Percentiles rank a stretch among this genome's conserved stretches.
Evolutionary conservation across 1,140 invertebrate genomes (phyloP).

Genomic region (Macrobrachium nipponense): DNA sequence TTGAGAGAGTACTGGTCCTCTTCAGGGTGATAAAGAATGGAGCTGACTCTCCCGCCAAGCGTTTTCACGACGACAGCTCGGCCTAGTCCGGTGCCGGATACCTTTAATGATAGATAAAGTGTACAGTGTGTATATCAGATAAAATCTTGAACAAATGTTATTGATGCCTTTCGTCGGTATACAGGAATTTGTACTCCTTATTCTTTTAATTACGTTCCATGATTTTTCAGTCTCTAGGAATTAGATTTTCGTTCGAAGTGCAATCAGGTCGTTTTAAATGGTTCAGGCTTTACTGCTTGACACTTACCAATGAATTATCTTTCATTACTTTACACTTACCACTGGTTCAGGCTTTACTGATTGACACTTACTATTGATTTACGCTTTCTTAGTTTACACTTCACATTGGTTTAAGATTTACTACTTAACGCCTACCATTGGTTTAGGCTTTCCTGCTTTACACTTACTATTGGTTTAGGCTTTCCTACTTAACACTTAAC

Average conservation of each 20-base stretch:
- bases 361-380: too few species aligned
- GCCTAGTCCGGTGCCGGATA: neutral
- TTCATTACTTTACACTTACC: too few species aligned
- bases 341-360: too few species aligned
- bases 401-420: too few species aligned
- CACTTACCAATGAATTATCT: neutral
- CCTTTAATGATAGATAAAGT: neutral
- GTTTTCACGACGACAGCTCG: constrained; percentile 32
- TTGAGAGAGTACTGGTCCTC: constrained; percentile 38
- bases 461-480: neutral
- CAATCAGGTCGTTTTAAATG: neutral
- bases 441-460: neutral
- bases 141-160: neutral
- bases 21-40: constrained; percentile 23
- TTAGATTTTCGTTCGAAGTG: neutral
- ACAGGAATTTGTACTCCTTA: neutral
- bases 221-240: neutral
- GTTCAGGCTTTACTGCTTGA: neutral
- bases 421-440: too few species aligned
- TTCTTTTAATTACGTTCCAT: neutral
- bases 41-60: neutral
- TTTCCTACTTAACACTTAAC: too few species aligned
- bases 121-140: neutral
- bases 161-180: neutral
- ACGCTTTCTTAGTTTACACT: too few species aligned